Base-by-base conservation (phyloP, 2,888 invertebrate species). In the Drosophila siamana region DNA sequence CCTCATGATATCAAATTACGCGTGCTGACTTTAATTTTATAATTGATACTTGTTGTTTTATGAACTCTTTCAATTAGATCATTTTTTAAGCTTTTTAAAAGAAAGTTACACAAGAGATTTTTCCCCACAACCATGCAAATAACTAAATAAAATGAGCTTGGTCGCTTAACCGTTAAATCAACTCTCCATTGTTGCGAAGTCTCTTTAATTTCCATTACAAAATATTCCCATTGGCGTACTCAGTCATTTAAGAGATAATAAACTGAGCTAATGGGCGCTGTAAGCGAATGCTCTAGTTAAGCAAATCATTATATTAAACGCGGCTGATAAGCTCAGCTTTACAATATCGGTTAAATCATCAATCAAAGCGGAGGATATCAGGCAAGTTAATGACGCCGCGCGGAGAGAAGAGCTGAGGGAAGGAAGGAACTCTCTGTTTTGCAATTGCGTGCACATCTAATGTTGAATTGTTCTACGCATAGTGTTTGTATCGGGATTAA, bases 321-420 rank as follows among this genome's bases (percentile, higher is more conserved):
- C 40, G 16, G 15, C 16, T 16, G 56, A 61, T 61, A 44, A 67
- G 61, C 40, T 28, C 33, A 43, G 15, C 6, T 9, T 41, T 16
- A 55, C 43, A 15, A 46, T 59, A 63, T 67, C 67, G 47, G 62
- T 62, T 36, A 59, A 62, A 44, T 74, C 74, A 74, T 74, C 74
- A 66, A 74, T 74, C 74, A 74, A 57, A 51, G 11, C 13, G 8
- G 15, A 36, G 47, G 36, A 62, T 62, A 67, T 74, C 51, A 70
- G 62, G 67, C 41, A 38, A 60, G 62, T 30, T 69, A 52, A n/a
- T n/a, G 41, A 16, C 16, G 11, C 28, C 2, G 16, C 1, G 28
- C 24, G 7, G 24, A 15, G 16, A n/a, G 13, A 8, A 4, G 1
- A 28, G n/a, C n/a, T n/a, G n/a, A n/a, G n/a, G n/a, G n/a, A n/a